Evolutionary conservation across 1,140 invertebrate species (phyloP).

Genomic region (Saxidomus purpurata): DNA sequence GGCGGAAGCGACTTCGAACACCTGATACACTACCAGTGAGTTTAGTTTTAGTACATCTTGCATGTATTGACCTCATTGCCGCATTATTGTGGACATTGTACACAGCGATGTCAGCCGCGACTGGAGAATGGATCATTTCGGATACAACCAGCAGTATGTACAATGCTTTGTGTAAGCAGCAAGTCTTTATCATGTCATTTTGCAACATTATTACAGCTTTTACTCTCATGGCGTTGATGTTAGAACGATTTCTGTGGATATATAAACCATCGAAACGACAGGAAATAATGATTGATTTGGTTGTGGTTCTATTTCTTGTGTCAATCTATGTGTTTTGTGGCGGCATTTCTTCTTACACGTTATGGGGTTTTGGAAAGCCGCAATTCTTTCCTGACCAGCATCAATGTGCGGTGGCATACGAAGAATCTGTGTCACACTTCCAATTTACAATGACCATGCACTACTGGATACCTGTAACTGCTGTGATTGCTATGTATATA

Average conservation of each 20-base stretch:
- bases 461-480: constrained; percentile 66
- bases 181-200: constrained; percentile 68
- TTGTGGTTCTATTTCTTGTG: constrained; percentile 56
- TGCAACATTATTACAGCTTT: constrained; percentile 70
- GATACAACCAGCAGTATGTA: not conserved
- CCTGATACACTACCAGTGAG: constrained; percentile 38
- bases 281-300: constrained; percentile 65
- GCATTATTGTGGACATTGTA: constrained; percentile 64
- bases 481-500: constrained; percentile 63
- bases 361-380: constrained; percentile 66
- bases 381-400: constrained; percentile 66
- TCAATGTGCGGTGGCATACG: constrained; percentile 71
- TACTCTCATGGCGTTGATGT: constrained; percentile 67
- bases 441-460: constrained; percentile 65
- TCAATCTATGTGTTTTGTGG: constrained; percentile 67
- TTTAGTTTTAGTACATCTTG: constrained; percentile 65
- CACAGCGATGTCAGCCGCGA: constrained; percentile 44
- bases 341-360: constrained; percentile 61
- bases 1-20: constrained; percentile 62
- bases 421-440: constrained; percentile 67
- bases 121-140: constrained; percentile 60
- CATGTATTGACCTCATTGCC: constrained; percentile 63
- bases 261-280: constrained; percentile 69
- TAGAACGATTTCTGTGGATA: constrained; percentile 67
- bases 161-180: constrained; percentile 54